These are phyloP conservation scores for Hippopotamus amphibius DNA, from an alignment of 2,113 vertebrate species.

Conservation along the genomic window DNA sequence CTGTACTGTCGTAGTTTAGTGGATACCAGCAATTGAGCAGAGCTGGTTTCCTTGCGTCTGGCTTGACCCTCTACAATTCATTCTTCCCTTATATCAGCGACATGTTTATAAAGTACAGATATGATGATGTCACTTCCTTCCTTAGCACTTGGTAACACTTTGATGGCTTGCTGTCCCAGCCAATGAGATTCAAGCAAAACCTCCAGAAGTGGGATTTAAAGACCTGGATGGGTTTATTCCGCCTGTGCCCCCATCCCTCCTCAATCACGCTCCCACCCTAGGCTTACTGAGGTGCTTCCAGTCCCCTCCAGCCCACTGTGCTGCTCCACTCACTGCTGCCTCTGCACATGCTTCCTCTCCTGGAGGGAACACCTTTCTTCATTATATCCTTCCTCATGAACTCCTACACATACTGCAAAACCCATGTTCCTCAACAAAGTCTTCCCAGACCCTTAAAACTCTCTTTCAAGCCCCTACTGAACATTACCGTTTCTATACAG, in stretches of 20 bases:
- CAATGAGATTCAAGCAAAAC: background rate
- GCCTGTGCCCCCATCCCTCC: background rate
- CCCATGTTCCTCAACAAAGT: background rate
- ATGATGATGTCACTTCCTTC: background rate
- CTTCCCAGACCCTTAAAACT: background rate
- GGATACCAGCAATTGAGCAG: background rate
- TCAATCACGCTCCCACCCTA: accelerated
- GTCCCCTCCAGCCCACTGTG: background rate
- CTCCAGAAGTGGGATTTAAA: background rate
- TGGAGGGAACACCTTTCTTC: background rate
- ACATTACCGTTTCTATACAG: background rate
- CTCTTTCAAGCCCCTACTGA: background rate
- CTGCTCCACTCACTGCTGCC: background rate
- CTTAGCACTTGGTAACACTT: background rate
- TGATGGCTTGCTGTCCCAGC: background rate
- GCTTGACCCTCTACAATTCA: background rate
- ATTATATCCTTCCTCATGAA: background rate
- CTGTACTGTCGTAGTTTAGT: background rate
- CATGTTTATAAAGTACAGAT: background rate
- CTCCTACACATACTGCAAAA: background rate
- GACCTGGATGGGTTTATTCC: background rate
- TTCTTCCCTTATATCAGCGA: background rate
- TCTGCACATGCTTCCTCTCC: background rate
- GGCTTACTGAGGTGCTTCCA: background rate
- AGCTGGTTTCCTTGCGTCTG: background rate